Base-by-base conservation (phyloP, 2,797 vertebrate species). In the Lemur catta region DNA sequence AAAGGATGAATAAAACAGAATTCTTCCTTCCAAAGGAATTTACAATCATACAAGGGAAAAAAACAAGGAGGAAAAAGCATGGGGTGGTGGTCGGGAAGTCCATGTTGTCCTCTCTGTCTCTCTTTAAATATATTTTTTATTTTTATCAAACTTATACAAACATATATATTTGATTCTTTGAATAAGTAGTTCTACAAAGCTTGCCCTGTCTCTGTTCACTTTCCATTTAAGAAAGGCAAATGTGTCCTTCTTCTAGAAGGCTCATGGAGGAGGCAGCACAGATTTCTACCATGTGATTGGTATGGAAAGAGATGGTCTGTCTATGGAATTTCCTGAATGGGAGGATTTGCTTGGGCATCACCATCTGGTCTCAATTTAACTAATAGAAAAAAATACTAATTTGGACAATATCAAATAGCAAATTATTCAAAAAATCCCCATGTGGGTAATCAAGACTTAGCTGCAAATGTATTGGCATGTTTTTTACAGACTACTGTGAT, bases 311-410 rank as follows among this genome's bases (percentile, higher is more conserved):
- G 28, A 91, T 48, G 2, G 24, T 79, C 26, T 91, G 22, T 65
- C 97, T 88, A 93, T 4, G 55, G 43, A 93, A 6, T 79, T 43
- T 91, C 43, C 35, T 67, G 67, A 89, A 78, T 33, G 48, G 15
- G 5, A 79, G 30, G 12, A 6, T 75, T 94, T 87, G 20, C 57
- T 88, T 72, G 41, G 75, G 48, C 89, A 93, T 91, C 75, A 84
- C 26, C 52, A 74, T 57, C 43, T 71, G n/a, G 59, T 95, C 84
- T 80, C 84, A 46, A 89, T 82, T 95, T 96, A 75, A 91, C 24
- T 93, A 91, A 75, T 22, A 15, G 69, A 50, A 50, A 92, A 41
- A 22, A 76, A 43, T 22, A 84, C n/a, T 87, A 84, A 81, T 59
- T 55, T 55, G 35, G 13, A 92, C 24, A 67, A 76, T 72, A 75